Percentiles rank a stretch among this genome's conserved stretches.
phyloP scores from a whole-genome alignment of 2,888 invertebrate genomes.

The Halictus ligatus region DNA sequence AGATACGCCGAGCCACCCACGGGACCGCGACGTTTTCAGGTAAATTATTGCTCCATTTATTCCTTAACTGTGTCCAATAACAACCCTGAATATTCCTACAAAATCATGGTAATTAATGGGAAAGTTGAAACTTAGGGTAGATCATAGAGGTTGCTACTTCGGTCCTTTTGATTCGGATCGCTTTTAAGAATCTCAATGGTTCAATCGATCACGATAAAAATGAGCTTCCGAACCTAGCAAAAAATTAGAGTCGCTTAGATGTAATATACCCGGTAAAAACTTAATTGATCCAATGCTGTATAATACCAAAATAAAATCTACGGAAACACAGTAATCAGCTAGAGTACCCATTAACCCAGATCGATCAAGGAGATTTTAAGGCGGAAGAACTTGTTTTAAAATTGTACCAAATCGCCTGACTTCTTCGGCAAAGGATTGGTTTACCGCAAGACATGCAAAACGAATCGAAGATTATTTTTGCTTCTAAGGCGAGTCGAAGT shows the following conservation, averaged over 20 bases:
- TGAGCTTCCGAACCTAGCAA: no score
- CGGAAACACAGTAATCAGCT: no score
- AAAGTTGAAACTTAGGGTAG: neutral
- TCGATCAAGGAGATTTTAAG: no score
- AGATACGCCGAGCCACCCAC: constrained; percentile 71
- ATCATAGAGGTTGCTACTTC: neutral
- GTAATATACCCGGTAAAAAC: no score
- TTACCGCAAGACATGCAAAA: neutral
- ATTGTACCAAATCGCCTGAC: neutral
- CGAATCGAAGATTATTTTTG: neutral
- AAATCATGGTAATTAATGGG: neutral
- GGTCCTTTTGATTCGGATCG: neutral
- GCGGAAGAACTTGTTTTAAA: no score
- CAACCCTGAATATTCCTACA: neutral
- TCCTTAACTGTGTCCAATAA: neutral
- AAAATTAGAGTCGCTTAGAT: no score
- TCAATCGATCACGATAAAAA: no score
- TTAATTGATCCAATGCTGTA: no score
- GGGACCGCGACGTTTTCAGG: constrained; percentile 69
- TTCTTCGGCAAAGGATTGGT: neutral
- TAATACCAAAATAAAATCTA: no score
- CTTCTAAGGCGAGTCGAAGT: neutral
- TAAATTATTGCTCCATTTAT: constrained; percentile 36
- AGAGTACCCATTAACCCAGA: no score
- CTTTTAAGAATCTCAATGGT: no score